phyloP scores from a whole-genome alignment of 2,888 invertebrate species.

The Magallana nippona region DNA sequence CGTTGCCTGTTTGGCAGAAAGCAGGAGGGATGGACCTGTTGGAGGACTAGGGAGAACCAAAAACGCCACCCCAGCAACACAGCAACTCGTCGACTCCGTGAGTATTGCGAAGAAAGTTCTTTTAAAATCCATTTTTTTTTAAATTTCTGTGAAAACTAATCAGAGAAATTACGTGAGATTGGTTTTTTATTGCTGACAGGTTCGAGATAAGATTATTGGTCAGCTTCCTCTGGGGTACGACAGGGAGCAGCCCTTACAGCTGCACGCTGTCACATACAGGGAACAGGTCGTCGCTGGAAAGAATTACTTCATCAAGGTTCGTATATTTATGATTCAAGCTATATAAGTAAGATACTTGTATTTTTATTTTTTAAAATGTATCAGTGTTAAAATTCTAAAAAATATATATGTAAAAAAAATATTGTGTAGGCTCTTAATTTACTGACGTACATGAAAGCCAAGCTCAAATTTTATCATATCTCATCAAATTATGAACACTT shows the following conservation, averaged over 20 bases:
- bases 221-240: background rate
- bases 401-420: background rate
- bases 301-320: slow-evolving; percentile 8
- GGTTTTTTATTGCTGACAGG: background rate
- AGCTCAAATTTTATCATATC: too few species aligned
- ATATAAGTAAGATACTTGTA: too few species aligned
- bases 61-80: background rate
- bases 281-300: background rate
- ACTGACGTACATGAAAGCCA: too few species aligned
- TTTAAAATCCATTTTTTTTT: too few species aligned
- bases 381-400: too few species aligned
- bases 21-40: background rate
- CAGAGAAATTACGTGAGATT: too few species aligned
- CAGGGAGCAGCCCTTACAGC: background rate
- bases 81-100: background rate
- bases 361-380: too few species aligned
- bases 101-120: background rate
- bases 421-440: background rate
- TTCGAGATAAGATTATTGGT: background rate
- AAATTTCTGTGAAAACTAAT: background rate
- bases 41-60: background rate
- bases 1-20: too few species aligned
- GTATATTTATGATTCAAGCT: background rate
- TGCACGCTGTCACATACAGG: background rate
- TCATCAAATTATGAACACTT: too few species aligned